A percentile compares a stretch with the other conserved stretches of the same genome.
Conservation (phyloP, 2,888 invertebrate genomes). For the Nomada goodeniana region DNA sequence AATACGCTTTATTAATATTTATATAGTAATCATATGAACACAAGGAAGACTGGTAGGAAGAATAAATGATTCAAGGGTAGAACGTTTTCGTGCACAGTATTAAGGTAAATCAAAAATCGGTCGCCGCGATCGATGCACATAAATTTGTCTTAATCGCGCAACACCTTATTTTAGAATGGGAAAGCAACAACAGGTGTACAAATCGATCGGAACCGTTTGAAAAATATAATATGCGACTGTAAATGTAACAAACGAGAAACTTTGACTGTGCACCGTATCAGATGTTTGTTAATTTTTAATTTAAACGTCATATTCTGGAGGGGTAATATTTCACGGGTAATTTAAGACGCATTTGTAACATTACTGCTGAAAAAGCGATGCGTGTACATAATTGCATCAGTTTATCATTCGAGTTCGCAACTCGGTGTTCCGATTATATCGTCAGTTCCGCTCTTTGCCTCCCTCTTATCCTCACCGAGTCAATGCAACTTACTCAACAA, state of each 20-base stretch:
- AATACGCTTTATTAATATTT: not conserved
- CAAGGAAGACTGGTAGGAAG: too few species aligned
- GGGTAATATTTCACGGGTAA: not conserved
- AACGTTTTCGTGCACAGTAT: too few species aligned
- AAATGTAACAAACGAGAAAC: not conserved
- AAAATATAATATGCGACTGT: too few species aligned
- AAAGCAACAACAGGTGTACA: too few species aligned
- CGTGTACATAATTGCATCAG: constrained; percentile 33
- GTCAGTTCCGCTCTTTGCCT: constrained; percentile 24
- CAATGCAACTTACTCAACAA: not conserved
- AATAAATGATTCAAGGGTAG: too few species aligned
- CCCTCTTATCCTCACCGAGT: not conserved
- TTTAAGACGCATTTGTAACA: constrained; percentile 25
- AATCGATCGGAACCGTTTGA: too few species aligned
- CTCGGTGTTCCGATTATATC: not conserved
- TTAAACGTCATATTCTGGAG: not conserved
- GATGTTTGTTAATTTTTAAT: not conserved
- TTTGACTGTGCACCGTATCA: not conserved
- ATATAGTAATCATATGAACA: not conserved
- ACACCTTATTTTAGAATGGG: too few species aligned
- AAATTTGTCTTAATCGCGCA: too few species aligned
- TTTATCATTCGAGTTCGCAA: constrained; percentile 21
- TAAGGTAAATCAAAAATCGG: too few species aligned
- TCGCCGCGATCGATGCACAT: too few species aligned
- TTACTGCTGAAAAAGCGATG: constrained; percentile 11